A percentile compares a stretch with the other conserved stretches of the same genome.
Conservation (phyloP, 2,888 invertebrate genomes). For the Hypselothyrea guttata region DNA sequence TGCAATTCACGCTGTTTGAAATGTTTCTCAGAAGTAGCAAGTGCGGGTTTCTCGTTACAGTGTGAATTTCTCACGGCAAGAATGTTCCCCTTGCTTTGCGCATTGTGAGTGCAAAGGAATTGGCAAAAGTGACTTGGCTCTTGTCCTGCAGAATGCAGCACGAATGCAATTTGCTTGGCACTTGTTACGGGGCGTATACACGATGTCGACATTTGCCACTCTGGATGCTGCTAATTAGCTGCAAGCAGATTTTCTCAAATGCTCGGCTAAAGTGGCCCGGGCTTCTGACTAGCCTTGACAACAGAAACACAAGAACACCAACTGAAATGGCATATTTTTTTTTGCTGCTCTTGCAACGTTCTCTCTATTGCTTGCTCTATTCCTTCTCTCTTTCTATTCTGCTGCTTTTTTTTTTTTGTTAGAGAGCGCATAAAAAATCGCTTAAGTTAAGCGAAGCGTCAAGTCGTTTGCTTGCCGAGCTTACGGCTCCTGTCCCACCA, state of each 20-base stretch:
- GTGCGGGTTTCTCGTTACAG: conserved; percentile 10
- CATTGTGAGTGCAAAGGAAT: conserved; percentile 6
- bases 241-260: conserved; percentile 62
- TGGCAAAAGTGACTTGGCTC: conserved; percentile 8
- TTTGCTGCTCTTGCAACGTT: background rate
- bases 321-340: conserved; percentile 51
- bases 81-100: too few relatives aligned
- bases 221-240: conserved; percentile 65
- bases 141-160: conserved; percentile 1
- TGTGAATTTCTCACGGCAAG: conserved; percentile 51
- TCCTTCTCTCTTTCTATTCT: background rate
- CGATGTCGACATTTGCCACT: conserved; percentile 70
- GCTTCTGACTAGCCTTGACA: too few relatives aligned
- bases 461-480: conserved; percentile 74
- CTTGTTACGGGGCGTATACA: conserved; percentile 65
- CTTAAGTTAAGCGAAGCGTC: conserved; percentile 78
- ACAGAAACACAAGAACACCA: conserved; percentile 7
- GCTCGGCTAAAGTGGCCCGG: conserved; percentile 16
- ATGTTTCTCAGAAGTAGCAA: conserved; percentile 13
- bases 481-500: conserved; percentile 35
- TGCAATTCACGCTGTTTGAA: conserved; percentile 52
- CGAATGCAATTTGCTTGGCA: conserved; percentile 61
- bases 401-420: conserved; percentile 24
- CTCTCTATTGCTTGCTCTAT: background rate
- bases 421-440: conserved; percentile 69